A percentile compares a stretch with the other conserved stretches of the same genome.
Evolutionary conservation across 2,797 vertebrate species (phyloP).

Genomic region (Benthosema pterotum): DNA sequence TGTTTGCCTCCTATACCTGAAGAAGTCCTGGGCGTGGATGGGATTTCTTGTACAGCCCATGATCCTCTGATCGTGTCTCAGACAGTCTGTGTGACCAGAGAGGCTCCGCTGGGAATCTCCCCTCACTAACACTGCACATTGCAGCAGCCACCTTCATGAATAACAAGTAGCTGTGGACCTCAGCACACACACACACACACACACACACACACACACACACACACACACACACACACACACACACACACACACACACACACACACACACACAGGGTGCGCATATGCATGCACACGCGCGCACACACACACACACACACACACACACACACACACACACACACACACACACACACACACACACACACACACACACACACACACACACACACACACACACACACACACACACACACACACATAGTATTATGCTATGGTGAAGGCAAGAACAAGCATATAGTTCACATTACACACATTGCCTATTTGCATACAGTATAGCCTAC

Average conservation of each 20-base stretch:
- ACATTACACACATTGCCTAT: too few species aligned
- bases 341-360: neutral
- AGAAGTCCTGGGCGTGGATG: conserved; percentile 7
- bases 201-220: neutral
- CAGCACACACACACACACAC: conserved; percentile 7
- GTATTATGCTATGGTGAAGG: neutral
- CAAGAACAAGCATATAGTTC: too few species aligned
- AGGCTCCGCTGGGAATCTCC: conserved; percentile 70
- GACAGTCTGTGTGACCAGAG: conserved; percentile 62
- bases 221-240: neutral
- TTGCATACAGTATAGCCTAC: too few species aligned
- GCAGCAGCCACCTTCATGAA: conserved; percentile 73
- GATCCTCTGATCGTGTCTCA: conserved; percentile 42
- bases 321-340: neutral
- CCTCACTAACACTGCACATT: conserved; percentile 59
- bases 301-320: neutral
- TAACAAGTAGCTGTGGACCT: conserved; percentile 66
- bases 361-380: conserved; percentile 11
- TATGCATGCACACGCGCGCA: neutral
- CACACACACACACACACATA: conserved; percentile 11
- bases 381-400: conserved; percentile 4
- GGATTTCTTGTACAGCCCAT: conserved; percentile 37
- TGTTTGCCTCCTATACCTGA: conserved; percentile 1
- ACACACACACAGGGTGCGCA: conserved; percentile 2
- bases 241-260: conserved; percentile 5